These are phyloP conservation scores for Drosophila bifasciata DNA, from an alignment of 1,140 invertebrate genomes.

Conservation along the genomic window DNA sequence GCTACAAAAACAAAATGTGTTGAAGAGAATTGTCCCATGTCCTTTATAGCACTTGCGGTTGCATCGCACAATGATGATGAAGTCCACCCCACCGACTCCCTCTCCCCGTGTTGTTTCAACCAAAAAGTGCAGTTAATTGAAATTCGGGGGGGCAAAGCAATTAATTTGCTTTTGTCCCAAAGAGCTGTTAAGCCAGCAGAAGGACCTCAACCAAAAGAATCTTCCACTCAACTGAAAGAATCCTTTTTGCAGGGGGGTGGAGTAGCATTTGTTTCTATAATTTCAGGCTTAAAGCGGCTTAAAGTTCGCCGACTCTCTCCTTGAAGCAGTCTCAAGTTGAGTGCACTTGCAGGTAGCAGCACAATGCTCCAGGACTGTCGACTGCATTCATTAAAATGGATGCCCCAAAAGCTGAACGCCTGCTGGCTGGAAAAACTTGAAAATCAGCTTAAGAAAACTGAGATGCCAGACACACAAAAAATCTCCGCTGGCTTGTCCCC, in stretches of 20 bases:
- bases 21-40: conserved; percentile 6
- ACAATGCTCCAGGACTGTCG: conserved; percentile 30
- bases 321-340: conserved; percentile 50
- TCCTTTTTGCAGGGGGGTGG: conserved; percentile 9
- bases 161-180: conserved; percentile 80
- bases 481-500: neutral
- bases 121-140: conserved; percentile 73
- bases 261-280: conserved; percentile 66
- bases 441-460: conserved; percentile 75
- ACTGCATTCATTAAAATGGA: conserved; percentile 65
- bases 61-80: conserved; percentile 56
- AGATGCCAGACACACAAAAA: conserved; percentile 33
- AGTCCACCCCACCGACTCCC: conserved; percentile 2
- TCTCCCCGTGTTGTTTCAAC: conserved; percentile 16
- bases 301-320: conserved; percentile 18
- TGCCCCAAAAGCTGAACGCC: conserved; percentile 13
- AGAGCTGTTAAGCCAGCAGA: conserved; percentile 67
- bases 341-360: conserved; percentile 42
- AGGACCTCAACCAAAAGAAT: conserved; percentile 52
- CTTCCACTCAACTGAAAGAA: conserved; percentile 55
- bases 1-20: conserved; percentile 31
- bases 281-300: conserved; percentile 60
- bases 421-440: conserved; percentile 46
- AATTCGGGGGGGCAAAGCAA: conserved; percentile 68
- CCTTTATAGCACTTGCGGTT: conserved; percentile 70